Base-by-base conservation (phyloP, 1,140 invertebrate genomes). In the Leptopilina boulardi region DNA sequence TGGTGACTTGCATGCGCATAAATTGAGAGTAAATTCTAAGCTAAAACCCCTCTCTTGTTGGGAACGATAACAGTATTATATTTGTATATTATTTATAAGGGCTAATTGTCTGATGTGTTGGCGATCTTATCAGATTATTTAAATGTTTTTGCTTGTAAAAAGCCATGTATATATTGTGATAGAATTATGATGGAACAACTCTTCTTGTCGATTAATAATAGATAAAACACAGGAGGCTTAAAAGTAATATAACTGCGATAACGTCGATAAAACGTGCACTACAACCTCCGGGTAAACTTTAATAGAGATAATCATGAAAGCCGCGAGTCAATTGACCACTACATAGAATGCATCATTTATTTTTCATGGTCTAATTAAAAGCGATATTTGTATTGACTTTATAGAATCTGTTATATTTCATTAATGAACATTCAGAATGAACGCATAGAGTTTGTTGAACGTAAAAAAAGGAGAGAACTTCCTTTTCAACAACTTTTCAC, bases 361-460 rank as follows among this genome's bases (percentile, higher is more conserved):
- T 66, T 30, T 66, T 34, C 26, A 34, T n/a, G 59, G 26, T 66
- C 59, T 66, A n/a, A 34, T 66, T 34, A 66, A 66, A 66, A 26
- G n/a, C 13, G 26, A 66, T 66, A 66, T 66, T 66, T 66, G 23
- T 66, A n/a, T 23, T 6, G 10, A 4, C 8, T 38, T 56, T 10
- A 19, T 21, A 3, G 26, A 59, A 3, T 10, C 0, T 26, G 3
- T 19, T 21, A 4, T 30, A 2, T 30, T 26, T 11, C 15, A 66
- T 26, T 66, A 26, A 66, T 66, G 4, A 3, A 66, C 10, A 23
- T 56, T 19, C 2, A 59, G 56, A 26, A 42, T 42, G 11, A 47
- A 1, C 26, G 2, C 10, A 59, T 26, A 13, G 9, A 56, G 21
- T 15, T 59, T 59, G 10, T 26, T 59, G 13, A 26, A 26, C 21